Base-by-base conservation (phyloP, 35 echinoderm and acorn worm species). In the Stichopus chloronotus region DNA sequence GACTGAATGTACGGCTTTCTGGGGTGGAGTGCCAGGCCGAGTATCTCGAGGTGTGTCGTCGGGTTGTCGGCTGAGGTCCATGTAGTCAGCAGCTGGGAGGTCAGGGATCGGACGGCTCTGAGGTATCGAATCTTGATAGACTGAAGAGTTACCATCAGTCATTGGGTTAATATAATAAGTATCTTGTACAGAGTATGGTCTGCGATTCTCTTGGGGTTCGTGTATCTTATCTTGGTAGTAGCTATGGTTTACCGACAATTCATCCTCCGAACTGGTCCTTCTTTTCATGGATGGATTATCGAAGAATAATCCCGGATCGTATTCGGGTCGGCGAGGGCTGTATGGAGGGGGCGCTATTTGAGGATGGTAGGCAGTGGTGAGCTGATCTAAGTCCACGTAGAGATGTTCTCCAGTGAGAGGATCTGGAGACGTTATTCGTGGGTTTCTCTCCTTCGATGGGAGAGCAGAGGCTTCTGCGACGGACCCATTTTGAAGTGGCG, bases 341-440 rank as follows among this genome's bases (percentile, higher is more conserved):
- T 89, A 89, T 6, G 87, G 87, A n/a, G 87, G 87, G 19, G 87
- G 87, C 9, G 57, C 57, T 12, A 25, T 61, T 71, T 72, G 65
- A 1, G 7, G 57, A 25, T 89, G 57, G 17, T n/a, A 55, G 4
- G 80, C 80, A 14, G 52, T 57, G 5, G 82, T 85, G 23, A 89
- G 23, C 19, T 65, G 65, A 25, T 89, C 87, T 9, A 89, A 61
- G 60, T 89, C 87, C 87, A 89, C 71, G 65, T 89, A 89, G 57
- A 89, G 6, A 25, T 89, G 87, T 52, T 89, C 65, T 2, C 87
- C 59, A 1, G 87, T 71, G 61, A 89, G 11, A 10, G 87, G 87
- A 53, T 89, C 87, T 10, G 87, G n/a, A 17, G 59, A 7, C 16
- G 65, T 61, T 17, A 25, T 4, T 25, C 22, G 87, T 8, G 71